Percentiles rank a stretch among this genome's conserved stretches.
phyloP scores from a whole-genome alignment of 2,113 vertebrate species.

The Andinoacara biseriatus region DNA sequence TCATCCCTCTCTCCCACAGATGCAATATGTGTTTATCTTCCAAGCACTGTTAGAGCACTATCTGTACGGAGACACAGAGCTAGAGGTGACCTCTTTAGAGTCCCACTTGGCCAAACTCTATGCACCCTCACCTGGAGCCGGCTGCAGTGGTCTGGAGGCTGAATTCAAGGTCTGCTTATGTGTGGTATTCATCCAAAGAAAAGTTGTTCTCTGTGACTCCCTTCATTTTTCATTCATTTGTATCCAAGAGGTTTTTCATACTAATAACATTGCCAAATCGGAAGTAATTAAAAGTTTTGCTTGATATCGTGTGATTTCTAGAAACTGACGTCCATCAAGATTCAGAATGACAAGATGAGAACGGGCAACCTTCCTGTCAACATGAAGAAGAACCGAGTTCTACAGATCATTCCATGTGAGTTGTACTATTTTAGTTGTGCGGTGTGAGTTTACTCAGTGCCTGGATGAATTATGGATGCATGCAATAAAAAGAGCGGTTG shows the following conservation, averaged over 20 bases:
- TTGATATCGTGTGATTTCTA: conserved; percentile 51
- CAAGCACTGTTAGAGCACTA: conserved; percentile 98
- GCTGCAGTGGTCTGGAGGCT: conserved; percentile 93
- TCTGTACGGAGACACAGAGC: conserved; percentile 96
- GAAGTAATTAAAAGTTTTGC: background rate
- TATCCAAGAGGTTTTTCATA: background rate
- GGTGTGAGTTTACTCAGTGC: background rate
- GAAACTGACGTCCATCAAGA: conserved; percentile 99
- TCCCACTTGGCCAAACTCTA: conserved; percentile 96
- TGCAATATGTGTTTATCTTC: conserved; percentile 99
- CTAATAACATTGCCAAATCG: background rate
- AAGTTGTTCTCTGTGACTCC: background rate
- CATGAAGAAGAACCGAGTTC: conserved; percentile 99
- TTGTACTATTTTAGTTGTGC: background rate
- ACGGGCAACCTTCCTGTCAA: conserved; percentile 97
- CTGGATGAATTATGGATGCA: background rate
- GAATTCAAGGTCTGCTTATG: conserved; percentile 90
- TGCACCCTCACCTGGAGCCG: conserved; percentile 90
- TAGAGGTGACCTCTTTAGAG: conserved; percentile 97
- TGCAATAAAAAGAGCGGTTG: background rate
- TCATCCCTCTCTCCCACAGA: conserved; percentile 78
- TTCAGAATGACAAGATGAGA: conserved; percentile 99
- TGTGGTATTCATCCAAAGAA: background rate
- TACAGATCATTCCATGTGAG: conserved; percentile 99
- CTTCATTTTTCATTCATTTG: background rate